Evolutionary conservation across 2,888 invertebrate genomes (phyloP), one percentile per base, ranked within the genome.

Genomic region (Brenthis ino): DNA sequence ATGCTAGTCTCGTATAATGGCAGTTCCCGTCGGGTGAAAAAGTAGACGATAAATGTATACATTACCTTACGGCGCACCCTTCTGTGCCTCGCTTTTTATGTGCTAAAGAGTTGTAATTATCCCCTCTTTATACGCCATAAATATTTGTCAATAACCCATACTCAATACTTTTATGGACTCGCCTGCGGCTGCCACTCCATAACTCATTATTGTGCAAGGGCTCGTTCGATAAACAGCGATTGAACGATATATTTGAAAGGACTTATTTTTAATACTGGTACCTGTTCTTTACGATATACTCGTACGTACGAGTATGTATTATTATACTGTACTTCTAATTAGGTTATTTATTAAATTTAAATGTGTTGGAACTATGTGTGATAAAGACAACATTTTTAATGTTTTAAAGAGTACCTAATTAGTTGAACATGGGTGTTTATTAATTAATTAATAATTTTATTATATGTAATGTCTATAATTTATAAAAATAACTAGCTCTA

Each of bases 21-120:
- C 69, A 78, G 79, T 79, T 77, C 80, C 84, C 84, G 84, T 77
- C 83, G 83, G 82, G 79, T 82, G 83, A 85, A 89, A 88, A 84
- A 82, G 82, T 82, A 77, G 83, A 86, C 85, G 85, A 91, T 91
- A 89, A 88, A 87, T 87, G 88, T 91, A 86, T 83, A 88, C 70
- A 72, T 70, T 72, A 72, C 70, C 72, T 72, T 61, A 57, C 85
- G 86, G 65, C 86, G 84, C 91, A 89, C 90, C 92, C 91, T 90
- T 91, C 86, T 82, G 81, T 76, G 77, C 78, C 79, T 73, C 79
- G 82, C 85, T 89, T 91, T 92, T 91, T 92, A 91, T 88, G 88
- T 85, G 86, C 86, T 87, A 92, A 92, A 92, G 91, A 93, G 91
- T 91, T 92, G 90, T 92, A 92, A 93, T 93, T 93, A 92, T 91